These are phyloP conservation scores for Ormyrus thymus DNA, from an alignment of 2,888 invertebrate genomes.

Conservation along the genomic window DNA sequence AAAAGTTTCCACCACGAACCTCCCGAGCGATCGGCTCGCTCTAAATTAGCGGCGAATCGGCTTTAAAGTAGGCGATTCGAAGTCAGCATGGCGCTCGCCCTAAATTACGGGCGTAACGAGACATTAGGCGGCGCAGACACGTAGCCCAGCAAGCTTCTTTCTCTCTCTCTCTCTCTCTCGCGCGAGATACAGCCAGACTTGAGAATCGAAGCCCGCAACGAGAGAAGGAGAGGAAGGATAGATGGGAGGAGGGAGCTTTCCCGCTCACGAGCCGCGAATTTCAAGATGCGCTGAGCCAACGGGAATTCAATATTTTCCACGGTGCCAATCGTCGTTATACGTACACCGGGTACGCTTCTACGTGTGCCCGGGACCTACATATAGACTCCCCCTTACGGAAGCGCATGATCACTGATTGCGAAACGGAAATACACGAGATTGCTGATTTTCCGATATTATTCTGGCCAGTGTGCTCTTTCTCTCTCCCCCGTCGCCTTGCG, in stretches of 20 bases:
- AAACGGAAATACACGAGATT: conserved; percentile 43
- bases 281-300: conserved; percentile 54
- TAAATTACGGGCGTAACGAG: conserved; percentile 64
- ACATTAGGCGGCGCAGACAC: conserved; percentile 64
- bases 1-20: conserved; percentile 40
- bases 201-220: conserved; percentile 6
- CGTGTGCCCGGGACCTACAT: neutral
- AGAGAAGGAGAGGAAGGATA: conserved; percentile 18
- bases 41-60: conserved; percentile 62
- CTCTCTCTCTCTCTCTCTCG: too few relatives aligned
- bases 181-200: neutral
- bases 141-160: conserved; percentile 51
- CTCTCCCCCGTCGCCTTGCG: neutral
- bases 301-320: conserved; percentile 56
- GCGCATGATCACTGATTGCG: conserved; percentile 42
- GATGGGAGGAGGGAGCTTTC: neutral
- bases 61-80: conserved; percentile 63
- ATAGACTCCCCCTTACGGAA: neutral
- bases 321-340: conserved; percentile 28
- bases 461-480: neutral
- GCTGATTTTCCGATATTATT: conserved; percentile 48
- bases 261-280: conserved; percentile 54
- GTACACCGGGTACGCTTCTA: neutral
- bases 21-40: conserved; percentile 29
- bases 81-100: conserved; percentile 60